phyloP scores from a whole-genome alignment of 1,140 invertebrate genomes.

The Tetraneura akinire region DNA sequence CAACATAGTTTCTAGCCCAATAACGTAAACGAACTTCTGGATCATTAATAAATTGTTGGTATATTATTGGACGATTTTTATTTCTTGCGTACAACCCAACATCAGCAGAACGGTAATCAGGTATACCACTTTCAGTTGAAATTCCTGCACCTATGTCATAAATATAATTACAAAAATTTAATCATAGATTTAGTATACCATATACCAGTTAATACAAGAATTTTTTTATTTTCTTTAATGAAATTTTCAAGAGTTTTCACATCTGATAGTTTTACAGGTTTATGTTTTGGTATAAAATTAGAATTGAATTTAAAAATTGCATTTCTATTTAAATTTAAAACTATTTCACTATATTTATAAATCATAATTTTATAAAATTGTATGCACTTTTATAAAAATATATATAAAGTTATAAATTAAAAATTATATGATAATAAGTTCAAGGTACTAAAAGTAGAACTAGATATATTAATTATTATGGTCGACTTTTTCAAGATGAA shows the following conservation, averaged over 20 bases:
- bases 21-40: slow-evolving; percentile 75
- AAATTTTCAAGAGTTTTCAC: slow-evolving; percentile 67
- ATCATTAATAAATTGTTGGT: slow-evolving; percentile 81
- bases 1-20: slow-evolving; percentile 94
- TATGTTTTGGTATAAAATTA: slow-evolving; percentile 73
- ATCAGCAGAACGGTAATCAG: slow-evolving; percentile 89
- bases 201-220: slow-evolving; percentile 71
- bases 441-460: too few relatives aligned
- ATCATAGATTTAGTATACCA: background rate
- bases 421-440: too few relatives aligned
- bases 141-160: slow-evolving; percentile 77
- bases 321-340: background rate
- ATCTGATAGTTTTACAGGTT: slow-evolving; percentile 66
- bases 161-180: background rate
- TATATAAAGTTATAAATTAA: too few relatives aligned
- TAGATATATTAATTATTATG: too few relatives aligned
- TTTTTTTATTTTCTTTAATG: slow-evolving; percentile 64
- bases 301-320: slow-evolving; percentile 1
- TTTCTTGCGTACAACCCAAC: slow-evolving; percentile 88
- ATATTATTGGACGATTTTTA: slow-evolving; percentile 79
- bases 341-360: background rate
- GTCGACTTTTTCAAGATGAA: too few relatives aligned
- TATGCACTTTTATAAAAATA: background rate
- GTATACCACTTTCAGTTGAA: slow-evolving; percentile 93
- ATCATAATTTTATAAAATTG: background rate